These are phyloP conservation scores for Luperina nickerlii DNA, from an alignment of 2,888 invertebrate genomes.

Conservation along the genomic window DNA sequence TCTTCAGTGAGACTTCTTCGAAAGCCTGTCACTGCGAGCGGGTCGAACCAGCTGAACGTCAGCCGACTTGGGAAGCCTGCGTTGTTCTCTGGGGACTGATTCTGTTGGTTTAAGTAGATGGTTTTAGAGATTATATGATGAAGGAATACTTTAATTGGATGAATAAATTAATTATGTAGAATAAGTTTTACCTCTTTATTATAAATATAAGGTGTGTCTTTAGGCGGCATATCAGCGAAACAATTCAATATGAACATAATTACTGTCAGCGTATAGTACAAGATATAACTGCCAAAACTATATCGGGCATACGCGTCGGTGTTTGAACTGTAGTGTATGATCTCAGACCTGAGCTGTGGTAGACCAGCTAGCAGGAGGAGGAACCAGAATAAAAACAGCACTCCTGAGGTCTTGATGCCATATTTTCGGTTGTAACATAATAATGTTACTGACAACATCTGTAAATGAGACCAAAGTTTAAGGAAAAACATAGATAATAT, in stretches of 20 bases:
- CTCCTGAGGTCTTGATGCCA: constrained; percentile 96
- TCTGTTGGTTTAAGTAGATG: constrained; percentile 83
- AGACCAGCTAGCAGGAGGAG: constrained; percentile 93
- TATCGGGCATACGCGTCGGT: constrained; percentile 90
- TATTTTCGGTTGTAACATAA: constrained; percentile 94
- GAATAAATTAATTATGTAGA: not conserved
- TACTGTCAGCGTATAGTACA: constrained; percentile 93
- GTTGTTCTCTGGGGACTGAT: constrained; percentile 95
- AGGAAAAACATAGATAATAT: not conserved
- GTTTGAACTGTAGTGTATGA: constrained; percentile 76
- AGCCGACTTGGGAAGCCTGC: constrained; percentile 96
- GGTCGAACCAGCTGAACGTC: constrained; percentile 97
- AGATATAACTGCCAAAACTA: constrained; percentile 93
- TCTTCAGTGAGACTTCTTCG: constrained; percentile 93
- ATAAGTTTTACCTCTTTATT: constrained; percentile 90
- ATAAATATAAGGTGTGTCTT: constrained; percentile 91
- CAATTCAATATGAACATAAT: constrained; percentile 94
- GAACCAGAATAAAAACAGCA: constrained; percentile 97
- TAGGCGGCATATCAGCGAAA: constrained; percentile 93
- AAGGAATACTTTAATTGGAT: not conserved
- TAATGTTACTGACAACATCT: constrained; percentile 93
- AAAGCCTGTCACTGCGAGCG: constrained; percentile 95
- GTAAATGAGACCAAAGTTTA: constrained; percentile 65
- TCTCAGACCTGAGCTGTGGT: constrained; percentile 93
- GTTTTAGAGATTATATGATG: not conserved